Evolutionary conservation across 2,888 invertebrate species (phyloP).

Genomic region (Trachelus tabidus): DNA sequence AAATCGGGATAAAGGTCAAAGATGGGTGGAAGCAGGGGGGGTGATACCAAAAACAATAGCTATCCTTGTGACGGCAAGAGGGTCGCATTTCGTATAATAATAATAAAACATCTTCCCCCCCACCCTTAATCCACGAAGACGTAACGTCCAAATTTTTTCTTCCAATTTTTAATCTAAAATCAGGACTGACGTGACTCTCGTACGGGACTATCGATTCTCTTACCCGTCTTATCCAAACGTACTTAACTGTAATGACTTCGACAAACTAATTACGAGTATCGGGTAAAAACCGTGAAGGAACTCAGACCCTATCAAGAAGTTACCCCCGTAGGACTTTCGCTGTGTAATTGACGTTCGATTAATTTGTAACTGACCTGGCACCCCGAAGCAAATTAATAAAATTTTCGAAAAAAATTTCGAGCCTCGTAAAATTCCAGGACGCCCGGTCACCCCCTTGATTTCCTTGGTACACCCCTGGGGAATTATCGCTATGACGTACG

Average conservation of each 20-base stretch:
- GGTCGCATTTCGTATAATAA: neutral
- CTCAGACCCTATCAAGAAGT: neutral
- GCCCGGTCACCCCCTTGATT: neutral
- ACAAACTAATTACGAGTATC: conserved; percentile 28
- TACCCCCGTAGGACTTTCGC: neutral
- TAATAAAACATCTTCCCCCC: neutral
- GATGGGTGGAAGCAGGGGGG: too few species aligned
- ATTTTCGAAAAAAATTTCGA: neutral
- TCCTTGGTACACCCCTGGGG: too few species aligned
- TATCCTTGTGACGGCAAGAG: neutral
- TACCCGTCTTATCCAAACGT: neutral
- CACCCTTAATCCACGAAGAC: neutral
- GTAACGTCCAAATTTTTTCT: neutral
- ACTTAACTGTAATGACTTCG: conserved; percentile 32
- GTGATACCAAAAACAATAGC: neutral
- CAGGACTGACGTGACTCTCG: too few species aligned
- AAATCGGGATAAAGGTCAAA: neutral
- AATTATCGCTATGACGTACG: neutral
- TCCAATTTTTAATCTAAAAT: neutral
- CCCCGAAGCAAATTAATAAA: neutral
- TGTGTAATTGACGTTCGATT: neutral
- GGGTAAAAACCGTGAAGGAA: neutral
- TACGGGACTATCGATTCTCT: neutral
- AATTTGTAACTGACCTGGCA: neutral
- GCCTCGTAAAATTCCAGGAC: neutral